Evolutionary conservation across 53 echinoderm and acorn worm species (phyloP).

Genomic region (Pentamera pediparva): DNA sequence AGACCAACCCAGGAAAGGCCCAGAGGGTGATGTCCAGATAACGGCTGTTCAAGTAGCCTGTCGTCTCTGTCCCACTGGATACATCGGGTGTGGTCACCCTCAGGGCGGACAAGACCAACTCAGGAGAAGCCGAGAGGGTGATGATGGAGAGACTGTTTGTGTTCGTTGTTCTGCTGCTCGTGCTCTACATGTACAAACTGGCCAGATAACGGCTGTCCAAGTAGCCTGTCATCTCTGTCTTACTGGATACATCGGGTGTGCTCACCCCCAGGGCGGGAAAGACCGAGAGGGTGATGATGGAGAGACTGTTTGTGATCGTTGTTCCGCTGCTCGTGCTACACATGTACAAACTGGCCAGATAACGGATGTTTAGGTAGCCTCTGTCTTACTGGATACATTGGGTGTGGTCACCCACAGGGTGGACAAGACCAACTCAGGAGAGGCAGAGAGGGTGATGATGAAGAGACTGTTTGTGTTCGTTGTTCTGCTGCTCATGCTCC

Average conservation of each 20-base stretch:
- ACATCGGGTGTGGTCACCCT: constrained; percentile 56
- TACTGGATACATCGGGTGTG: too few relatives aligned
- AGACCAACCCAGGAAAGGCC: too few relatives aligned
- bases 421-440: constrained; percentile 5
- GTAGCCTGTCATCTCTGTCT: too few relatives aligned
- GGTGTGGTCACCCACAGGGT: constrained; percentile 59
- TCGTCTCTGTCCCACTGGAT: constrained; percentile 77
- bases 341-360: constrained; percentile 30
- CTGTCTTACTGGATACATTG: too few relatives aligned
- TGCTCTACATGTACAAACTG: constrained; percentile 36
- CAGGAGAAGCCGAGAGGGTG: constrained; percentile 3
- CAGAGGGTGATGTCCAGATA: too few relatives aligned
- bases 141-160: constrained; percentile 45
- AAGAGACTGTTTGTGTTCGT: constrained; percentile 48
- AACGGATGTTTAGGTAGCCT: too few relatives aligned
- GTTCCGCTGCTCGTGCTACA: constrained; percentile 39
- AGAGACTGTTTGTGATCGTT: constrained; percentile 42
- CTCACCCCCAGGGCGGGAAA: constrained; percentile 57
- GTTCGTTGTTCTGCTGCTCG: constrained; percentile 40
- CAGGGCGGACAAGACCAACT: constrained; percentile 33
- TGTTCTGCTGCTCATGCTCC: constrained; percentile 34
- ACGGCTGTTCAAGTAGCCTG: too few relatives aligned
- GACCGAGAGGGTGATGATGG: constrained; percentile 31
- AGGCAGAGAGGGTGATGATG: constrained; percentile 29
- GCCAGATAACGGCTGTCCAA: too few relatives aligned